Percentiles rank a stretch among this genome's conserved stretches.
phyloP scores from a whole-genome alignment of 2,888 invertebrate species.

The Perdita meconis region DNA sequence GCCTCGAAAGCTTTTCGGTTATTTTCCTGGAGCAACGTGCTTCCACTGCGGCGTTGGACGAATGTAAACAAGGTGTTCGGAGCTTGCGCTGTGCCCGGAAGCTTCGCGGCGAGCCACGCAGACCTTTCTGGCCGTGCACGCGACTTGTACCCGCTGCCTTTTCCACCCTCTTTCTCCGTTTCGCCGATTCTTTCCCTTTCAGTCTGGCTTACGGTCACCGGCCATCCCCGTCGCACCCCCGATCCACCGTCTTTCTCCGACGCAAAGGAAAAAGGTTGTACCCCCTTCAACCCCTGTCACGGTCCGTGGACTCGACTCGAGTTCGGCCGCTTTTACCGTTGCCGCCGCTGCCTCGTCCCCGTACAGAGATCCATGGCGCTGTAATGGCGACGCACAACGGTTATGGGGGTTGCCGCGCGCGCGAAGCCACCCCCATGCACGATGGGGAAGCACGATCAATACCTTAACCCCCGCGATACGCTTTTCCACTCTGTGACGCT shows the following conservation, averaged over 20 bases:
- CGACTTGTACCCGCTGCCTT: conserved; percentile 41
- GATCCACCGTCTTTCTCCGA: conserved; percentile 31
- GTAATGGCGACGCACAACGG: conserved; percentile 70
- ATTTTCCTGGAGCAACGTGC: conserved; percentile 62
- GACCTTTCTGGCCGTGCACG: conserved; percentile 59
- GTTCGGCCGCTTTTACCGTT: conserved; percentile 48
- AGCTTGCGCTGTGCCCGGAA: conserved; percentile 69
- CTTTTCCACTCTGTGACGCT: conserved; percentile 69
- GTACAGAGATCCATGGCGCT: conserved; percentile 60
- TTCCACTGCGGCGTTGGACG: conserved; percentile 56
- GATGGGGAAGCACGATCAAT: conserved; percentile 78
- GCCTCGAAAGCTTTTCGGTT: conserved; percentile 22
- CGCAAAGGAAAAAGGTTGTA: conserved; percentile 19
- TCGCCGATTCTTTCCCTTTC: conserved; percentile 17
- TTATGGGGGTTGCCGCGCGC: conserved; percentile 69
- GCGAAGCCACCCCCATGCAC: conserved; percentile 78
- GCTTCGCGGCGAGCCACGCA: conserved; percentile 58
- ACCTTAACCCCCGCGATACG: conserved; percentile 66
- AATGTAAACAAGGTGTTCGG: conserved; percentile 70
- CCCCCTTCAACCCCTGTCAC: conserved; percentile 28
- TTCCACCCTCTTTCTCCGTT: conserved; percentile 15
- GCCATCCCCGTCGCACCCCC: conserved; percentile 17
- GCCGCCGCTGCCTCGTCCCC: conserved; percentile 53
- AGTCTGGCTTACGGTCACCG: conserved; percentile 5
- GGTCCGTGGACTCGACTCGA: conserved; percentile 40